Base-by-base conservation (phyloP, 2,888 invertebrate genomes). In the Drosophila melanosoma region DNA sequence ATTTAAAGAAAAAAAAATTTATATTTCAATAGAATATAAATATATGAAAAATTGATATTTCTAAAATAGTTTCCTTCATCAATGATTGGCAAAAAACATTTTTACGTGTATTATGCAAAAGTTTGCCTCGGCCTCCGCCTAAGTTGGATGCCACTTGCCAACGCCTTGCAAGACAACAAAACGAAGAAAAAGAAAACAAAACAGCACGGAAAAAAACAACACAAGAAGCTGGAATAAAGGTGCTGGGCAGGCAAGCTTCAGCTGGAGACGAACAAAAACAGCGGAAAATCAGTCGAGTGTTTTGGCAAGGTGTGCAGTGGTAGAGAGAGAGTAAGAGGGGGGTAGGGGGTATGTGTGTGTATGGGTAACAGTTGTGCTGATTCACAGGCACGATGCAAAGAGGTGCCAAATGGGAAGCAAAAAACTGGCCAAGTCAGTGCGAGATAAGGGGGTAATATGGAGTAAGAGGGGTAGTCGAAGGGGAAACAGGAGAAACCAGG, bases 221-320 rank as follows among this genome's bases (percentile, higher is more conserved):
- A 45, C 23, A 23, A 40, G 17, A 40, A 40, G 40, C 40, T 15
- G 20, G 15, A 45, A 23, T 12, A 45, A 45, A 45, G 20, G 23
- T 23, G 45, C 45, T 23, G 45, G 45, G 45, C 45, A 45, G 20
- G 45, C 23, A 23, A 45, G 45, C 23, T 45, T 45, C 4, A 23
- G 23, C 45, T 15, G 45, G 45, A 45, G 12, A 42, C 58, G 58
- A 67, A 12, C 29, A 51, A 32, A 29, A 74, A 69, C 61, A 70
- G 67, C 68, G 67, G 74, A 74, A 83, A 85, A 82, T 84, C 85
- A 81, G 77, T 83, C 80, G 81, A 86, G 86, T 84, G 73, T 81
- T 74, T 68, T 65, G 69, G 70, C 53, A 78, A 11, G 32, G 54
- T 48, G 26, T 20, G 23, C 15, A 23, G 8, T 10, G 20, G 20